Base-by-base conservation (phyloP, 30 jellyfish, hydroid and myxozoan species). In the Clytia hemisphaerica region DNA sequence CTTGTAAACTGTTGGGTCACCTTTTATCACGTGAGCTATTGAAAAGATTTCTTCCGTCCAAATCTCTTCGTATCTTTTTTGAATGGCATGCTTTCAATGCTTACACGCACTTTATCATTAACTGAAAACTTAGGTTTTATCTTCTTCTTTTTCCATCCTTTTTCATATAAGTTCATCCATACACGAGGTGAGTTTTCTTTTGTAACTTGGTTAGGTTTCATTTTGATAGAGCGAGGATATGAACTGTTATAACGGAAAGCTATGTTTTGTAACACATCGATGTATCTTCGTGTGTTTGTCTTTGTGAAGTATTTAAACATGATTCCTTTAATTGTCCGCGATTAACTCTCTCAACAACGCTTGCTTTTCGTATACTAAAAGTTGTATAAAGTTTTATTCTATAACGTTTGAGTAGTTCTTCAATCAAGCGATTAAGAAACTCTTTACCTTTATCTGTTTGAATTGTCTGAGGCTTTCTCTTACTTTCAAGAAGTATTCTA, bases 361-460 rank as follows among this genome's bases (percentile, higher is more conserved):
- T 28, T 3, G 69, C 37, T 21, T 64, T 66, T 45, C 25, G 40
- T 36, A 28, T 67, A 34, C 32, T 65, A 36, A 46, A 24, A 16
- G 85, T 77, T 21, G 86, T 12, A 67, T 29, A 77, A 42, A 77
- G 26, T 22, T 71, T 50, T 21, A 50, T 37, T 15, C 59, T 35
- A 9, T 51, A 4, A 30, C 30, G 31, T n/a, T 77, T 22, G 12
- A 59, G 37, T 53, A 79, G 46, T 45, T 29, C 35, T 55, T 71
- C 58, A 3, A 79, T 25, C 37, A 27, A 26, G 31, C 29, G 10
- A 54, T 71, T 71, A 40, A 40, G 60, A 48, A 80, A 80, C 66
- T 80, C 93, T 34, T 27, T 55, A 45, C 87, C 93, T 61, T 71
- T 80, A 58, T 80, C 93, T 3, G 49, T 67, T 53, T 67, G 50